These are phyloP conservation scores for Caenorhabditis tropicalis DNA, from an alignment of 1,140 invertebrate genomes.

Conservation along the genomic window DNA sequence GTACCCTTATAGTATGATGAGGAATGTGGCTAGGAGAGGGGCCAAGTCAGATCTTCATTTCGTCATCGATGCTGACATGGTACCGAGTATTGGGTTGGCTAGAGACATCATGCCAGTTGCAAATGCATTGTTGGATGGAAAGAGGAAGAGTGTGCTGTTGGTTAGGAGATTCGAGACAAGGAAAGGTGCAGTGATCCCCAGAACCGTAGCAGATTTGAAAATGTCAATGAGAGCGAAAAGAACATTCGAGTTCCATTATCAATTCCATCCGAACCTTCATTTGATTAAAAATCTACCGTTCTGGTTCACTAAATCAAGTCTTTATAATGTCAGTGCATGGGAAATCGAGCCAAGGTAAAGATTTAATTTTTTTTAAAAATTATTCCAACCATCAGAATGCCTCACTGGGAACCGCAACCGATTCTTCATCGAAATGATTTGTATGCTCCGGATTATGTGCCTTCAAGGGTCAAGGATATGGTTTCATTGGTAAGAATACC, in stretches of 20 bases:
- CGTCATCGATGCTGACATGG: neutral
- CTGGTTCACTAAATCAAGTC: neutral
- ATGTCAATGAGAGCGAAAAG: neutral
- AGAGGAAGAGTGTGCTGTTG: neutral
- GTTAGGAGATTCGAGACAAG: neutral
- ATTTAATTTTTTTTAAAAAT: neutral
- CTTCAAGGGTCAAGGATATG: neutral
- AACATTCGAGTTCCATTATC: neutral
- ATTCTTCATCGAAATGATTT: neutral
- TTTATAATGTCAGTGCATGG: neutral
- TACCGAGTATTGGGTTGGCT: neutral
- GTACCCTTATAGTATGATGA: neutral
- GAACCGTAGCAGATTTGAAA: neutral
- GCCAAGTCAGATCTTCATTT: neutral
- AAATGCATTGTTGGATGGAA: neutral
- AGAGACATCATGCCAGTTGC: neutral
- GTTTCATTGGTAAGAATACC: neutral
- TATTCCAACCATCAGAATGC: too few species aligned
- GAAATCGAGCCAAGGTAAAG: neutral
- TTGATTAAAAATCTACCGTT: neutral
- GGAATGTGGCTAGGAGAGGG: neutral
- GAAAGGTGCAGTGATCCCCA: neutral
- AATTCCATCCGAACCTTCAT: neutral
- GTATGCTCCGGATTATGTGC: neutral
- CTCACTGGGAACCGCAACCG: neutral